Evolutionary conservation across 1,140 invertebrate genomes (phyloP), one percentile per base, ranked within the genome.

Genomic region (Zaprionus ornatus): DNA sequence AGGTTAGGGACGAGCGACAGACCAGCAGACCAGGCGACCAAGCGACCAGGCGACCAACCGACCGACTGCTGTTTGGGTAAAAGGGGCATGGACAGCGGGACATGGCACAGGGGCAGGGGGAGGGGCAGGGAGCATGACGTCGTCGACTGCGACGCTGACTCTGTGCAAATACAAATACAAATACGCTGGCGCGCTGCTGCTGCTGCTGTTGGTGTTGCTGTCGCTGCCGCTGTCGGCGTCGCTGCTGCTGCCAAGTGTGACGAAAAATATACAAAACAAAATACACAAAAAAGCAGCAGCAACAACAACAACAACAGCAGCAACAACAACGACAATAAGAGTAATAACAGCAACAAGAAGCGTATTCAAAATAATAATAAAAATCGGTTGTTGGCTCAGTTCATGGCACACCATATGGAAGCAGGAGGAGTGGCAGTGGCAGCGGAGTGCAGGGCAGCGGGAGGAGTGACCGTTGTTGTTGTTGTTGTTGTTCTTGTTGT

Each of bases 351-450:
- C 73, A 75, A 71, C 54, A 78, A 88, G 87, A 80, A 88, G 81
- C 77, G 80, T 84, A 87, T 87, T 90, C 84, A 87, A 87, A 87
- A 87, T 87, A 87, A 88, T 87, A 87, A 90, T 87, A 84, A 88
- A 80, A 80, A 80, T 80, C 79, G 79, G 76, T 75, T 80, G 78
- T 70, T 74, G 78, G 78, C 70, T 80, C 71, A 70, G 71, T 77
- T 74, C 62, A 62, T 62, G 70, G 67, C 67, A 75, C 64, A 64
- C 60, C 73, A 64, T 75, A 74, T 74, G 72, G 52, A 6, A 62
- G 57, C 56, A 65, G 48, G 4, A 32, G 12, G 15, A 61, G 56
- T 4, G 40, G 12, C 29, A 45, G 59, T 19, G 13, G 60, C 37
- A 62, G 72, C 9, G 15, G 21, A 48, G 50, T 45, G 42, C 27